Conservation (phyloP, 2,888 invertebrate species). For the Hirtodrosophila histrioides region DNA sequence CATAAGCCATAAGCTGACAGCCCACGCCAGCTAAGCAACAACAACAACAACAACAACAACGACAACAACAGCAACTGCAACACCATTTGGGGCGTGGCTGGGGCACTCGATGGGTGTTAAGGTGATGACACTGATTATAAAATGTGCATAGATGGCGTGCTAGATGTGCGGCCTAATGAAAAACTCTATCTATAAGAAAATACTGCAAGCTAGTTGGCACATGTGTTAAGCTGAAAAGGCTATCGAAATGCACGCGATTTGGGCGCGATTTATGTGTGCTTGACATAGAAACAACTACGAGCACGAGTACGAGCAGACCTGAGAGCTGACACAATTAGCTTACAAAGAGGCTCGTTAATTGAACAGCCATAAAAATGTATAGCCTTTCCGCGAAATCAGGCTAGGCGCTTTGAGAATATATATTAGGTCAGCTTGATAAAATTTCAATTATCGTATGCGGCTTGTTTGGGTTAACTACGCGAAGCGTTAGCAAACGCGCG, state of each 20-base stretch:
- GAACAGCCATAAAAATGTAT: slow-evolving; percentile 5
- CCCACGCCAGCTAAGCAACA: slow-evolving; percentile 50
- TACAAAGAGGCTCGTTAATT: slow-evolving; percentile 7
- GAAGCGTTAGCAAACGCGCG: slow-evolving; percentile 17
- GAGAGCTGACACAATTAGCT: slow-evolving; percentile 2
- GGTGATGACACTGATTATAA: slow-evolving; percentile 76
- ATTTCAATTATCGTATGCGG: neutral
- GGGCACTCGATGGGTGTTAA: slow-evolving; percentile 54
- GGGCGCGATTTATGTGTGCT: slow-evolving; percentile 19
- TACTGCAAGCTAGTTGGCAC: slow-evolving; percentile 7
- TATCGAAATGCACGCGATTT: slow-evolving; percentile 22
- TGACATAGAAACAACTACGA: slow-evolving; percentile 4
- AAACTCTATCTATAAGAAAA: neutral
- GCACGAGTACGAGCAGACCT: too few species aligned
- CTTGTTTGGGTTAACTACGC: slow-evolving; percentile 12
- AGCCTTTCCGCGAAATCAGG: neutral
- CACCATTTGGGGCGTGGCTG: slow-evolving; percentile 43
- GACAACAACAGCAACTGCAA: slow-evolving; percentile 13
- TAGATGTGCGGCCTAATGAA: slow-evolving; percentile 11
- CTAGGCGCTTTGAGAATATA: neutral
- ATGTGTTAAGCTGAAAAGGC: slow-evolving; percentile 9
- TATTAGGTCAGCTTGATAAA: neutral
- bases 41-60: slow-evolving; percentile 27
- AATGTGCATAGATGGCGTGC: slow-evolving; percentile 52
- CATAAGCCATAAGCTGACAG: slow-evolving; percentile 57